Evolutionary conservation across 2,797 vertebrate genomes (phyloP), one percentile per base, ranked within the genome.

Genomic region (Darevskia mixta): DNA sequence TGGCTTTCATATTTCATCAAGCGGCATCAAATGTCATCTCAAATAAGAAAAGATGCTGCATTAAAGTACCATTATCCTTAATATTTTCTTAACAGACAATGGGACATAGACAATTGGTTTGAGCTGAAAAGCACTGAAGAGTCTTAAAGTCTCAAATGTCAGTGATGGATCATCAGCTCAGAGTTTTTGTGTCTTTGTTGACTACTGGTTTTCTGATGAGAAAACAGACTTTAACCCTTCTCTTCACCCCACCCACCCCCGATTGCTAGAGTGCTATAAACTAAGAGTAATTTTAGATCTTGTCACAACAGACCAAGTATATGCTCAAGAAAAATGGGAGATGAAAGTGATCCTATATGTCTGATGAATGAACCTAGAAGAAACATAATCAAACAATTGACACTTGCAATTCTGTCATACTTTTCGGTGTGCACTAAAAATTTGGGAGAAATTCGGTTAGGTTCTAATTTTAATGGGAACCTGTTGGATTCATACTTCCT

Each of bases 1-100:
- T 92, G 85, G 83, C 90, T 94, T 96, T 95, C 91, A 94, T 89
- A 92, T 91, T 81, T 94, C 94, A 90, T 92, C 92, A 91, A 95
- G 85, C 89, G 82, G 89, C 93, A 94, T 32, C 13, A 76, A 93
- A 90, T 45, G 88, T 45, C 86, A 23, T 32, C 79, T 85, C 93
- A 90, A 79, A 93, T 94, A 94, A 32, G 90, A 20, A 64, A 94
- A 91, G 90, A 89, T 83, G 92, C 55, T 89, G 77, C 87, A 94
- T 88, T 92, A 92, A 92, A 89, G 91, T 90, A 88, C 90, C 93
- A 92, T 91, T 93, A 91, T 81, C 9, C 58, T 79, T 25, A 88
- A 43, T 71, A 7, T 92, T 93, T 93, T 79, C 83, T 88, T 90
- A 92, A 90, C 84, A 95, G 89, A 91, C 84, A 94, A 88, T 82